phyloP scores from a whole-genome alignment of 1,140 invertebrate species.

The Drosophila trapezifrons region DNA sequence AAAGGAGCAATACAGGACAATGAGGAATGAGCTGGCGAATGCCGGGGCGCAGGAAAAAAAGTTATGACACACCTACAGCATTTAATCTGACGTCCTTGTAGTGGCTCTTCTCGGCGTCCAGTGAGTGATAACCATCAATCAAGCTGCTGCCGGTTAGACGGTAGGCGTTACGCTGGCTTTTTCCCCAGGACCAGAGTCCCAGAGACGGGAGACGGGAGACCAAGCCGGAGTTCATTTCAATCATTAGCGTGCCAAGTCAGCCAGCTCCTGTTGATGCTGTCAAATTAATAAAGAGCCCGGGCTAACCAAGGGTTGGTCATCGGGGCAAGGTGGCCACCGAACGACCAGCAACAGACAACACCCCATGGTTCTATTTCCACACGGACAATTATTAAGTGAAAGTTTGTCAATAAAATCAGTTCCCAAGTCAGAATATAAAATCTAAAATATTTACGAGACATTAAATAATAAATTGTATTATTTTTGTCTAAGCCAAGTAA shows the following conservation, averaged over 20 bases:
- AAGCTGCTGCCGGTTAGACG: conserved; percentile 64
- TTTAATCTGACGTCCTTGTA: conserved; percentile 73
- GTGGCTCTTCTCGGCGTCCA: conserved; percentile 50
- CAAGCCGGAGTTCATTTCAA: conserved; percentile 75
- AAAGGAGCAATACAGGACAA: conserved; percentile 70
- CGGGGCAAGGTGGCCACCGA: conserved; percentile 5
- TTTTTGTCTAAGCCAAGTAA: too few species aligned
- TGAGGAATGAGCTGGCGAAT: conserved; percentile 19
- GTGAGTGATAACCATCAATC: conserved; percentile 83
- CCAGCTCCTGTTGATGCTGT: conserved; percentile 78
- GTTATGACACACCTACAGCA: conserved; percentile 81
- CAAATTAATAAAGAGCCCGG: conserved; percentile 81
- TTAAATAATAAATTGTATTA: not conserved
- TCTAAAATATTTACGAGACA: too few species aligned
- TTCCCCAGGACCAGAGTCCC: conserved; percentile 38
- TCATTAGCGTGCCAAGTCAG: conserved; percentile 72
- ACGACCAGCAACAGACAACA: conserved; percentile 23
- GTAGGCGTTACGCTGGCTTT: conserved; percentile 71
- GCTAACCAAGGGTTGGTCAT: conserved; percentile 32
- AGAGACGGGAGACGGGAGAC: not conserved
- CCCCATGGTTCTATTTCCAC: conserved; percentile 29
- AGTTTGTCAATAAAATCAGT: not conserved
- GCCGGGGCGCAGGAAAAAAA: conserved; percentile 42
- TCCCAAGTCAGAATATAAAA: too few species aligned
- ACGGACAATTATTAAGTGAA: conserved; percentile 1